Evolutionary conservation across 2,888 invertebrate species (phyloP).

Genomic region (Apamea epomidion): DNA sequence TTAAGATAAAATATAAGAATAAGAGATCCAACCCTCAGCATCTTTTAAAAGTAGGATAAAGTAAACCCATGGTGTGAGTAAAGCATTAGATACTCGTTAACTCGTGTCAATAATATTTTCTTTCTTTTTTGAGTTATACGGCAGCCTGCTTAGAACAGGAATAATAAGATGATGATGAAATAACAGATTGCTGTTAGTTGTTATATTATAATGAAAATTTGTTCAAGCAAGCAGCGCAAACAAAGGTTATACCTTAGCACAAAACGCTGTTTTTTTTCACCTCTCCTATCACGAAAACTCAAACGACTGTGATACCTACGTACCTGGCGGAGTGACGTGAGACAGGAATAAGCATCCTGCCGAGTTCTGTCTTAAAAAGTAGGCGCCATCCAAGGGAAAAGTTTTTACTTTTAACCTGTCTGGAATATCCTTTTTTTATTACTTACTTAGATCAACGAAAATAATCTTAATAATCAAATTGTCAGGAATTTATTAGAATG

Average conservation of each 20-base stretch:
- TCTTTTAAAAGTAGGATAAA: neutral
- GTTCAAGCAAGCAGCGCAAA: neutral
- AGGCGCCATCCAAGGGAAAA: neutral
- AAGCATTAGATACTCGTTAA: neutral
- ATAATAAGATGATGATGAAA: no score
- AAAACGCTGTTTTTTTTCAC: neutral
- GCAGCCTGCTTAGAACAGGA: neutral
- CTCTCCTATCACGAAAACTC: neutral
- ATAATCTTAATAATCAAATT: neutral
- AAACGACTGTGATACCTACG: neutral
- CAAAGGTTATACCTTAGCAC: neutral
- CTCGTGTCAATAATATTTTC: neutral
- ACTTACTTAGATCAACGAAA: neutral
- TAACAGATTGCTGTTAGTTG: neutral
- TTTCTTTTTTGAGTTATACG: neutral
- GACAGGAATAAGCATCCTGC: neutral
- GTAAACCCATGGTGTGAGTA: neutral
- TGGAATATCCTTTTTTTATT: neutral
- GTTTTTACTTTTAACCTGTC: neutral
- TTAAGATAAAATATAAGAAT: no score
- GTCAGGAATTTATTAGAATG: neutral
- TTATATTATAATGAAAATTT: neutral
- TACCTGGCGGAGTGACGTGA: neutral
- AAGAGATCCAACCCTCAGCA: neutral
- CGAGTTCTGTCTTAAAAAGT: neutral